phyloP scores from a whole-genome alignment of 2,888 invertebrate genomes.

The Xestia ashworthii region DNA sequence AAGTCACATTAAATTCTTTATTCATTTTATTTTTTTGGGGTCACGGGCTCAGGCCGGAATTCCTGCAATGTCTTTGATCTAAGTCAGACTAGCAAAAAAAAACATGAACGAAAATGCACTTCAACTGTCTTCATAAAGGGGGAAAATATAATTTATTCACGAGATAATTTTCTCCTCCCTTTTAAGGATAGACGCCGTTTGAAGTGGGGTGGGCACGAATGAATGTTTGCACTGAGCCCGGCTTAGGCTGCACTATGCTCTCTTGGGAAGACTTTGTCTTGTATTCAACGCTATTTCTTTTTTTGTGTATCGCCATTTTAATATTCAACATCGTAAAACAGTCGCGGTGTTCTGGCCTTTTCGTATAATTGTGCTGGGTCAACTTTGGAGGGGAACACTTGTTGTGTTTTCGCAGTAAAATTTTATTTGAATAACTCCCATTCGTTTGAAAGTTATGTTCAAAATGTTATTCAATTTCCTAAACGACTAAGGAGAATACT shows the following conservation, averaged over 20 bases:
- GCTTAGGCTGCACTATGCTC: constrained; percentile 71
- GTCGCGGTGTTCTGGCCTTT: constrained; percentile 47
- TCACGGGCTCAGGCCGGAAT: constrained; percentile 83
- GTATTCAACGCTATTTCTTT: constrained; percentile 66
- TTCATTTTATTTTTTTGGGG: constrained; percentile 88
- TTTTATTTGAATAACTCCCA: constrained; percentile 10
- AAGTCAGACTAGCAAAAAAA: constrained; percentile 83
- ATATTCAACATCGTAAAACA: constrained; percentile 58
- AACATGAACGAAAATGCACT: constrained; percentile 89
- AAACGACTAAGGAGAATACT: background rate
- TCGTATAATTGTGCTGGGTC: constrained; percentile 55
- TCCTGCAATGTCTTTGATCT: constrained; percentile 88
- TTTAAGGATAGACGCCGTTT: constrained; percentile 84
- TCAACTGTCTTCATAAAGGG: constrained; percentile 89
- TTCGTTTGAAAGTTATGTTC: background rate
- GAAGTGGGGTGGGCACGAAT: constrained; percentile 83
- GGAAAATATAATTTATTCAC: constrained; percentile 90
- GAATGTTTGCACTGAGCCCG: constrained; percentile 83
- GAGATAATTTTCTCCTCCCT: constrained; percentile 90
- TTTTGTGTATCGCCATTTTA: constrained; percentile 65
- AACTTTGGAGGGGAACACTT: constrained; percentile 30
- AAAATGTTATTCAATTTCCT: constrained; percentile 8
- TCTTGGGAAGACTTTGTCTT: constrained; percentile 72
- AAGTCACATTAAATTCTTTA: constrained; percentile 89
- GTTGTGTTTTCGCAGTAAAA: constrained; percentile 20